phyloP scores from a whole-genome alignment of 2,113 vertebrate genomes.

The Rafetus swinhoei region DNA sequence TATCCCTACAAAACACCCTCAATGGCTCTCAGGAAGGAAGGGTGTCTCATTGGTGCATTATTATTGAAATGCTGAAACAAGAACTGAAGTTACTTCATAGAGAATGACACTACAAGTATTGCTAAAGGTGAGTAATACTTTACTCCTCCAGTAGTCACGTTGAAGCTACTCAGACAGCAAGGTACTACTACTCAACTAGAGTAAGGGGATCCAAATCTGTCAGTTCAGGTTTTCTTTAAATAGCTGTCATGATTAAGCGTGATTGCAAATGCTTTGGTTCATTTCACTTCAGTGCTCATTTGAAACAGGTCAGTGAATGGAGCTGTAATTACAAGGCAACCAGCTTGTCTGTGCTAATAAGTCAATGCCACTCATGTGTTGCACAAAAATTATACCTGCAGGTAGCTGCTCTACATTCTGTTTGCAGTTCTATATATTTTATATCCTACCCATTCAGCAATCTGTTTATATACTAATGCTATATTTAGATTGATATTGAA shows the following conservation, averaged over 20 bases:
- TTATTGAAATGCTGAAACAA: not conserved
- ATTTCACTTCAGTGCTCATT: not conserved
- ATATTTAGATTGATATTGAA: constrained; percentile 54
- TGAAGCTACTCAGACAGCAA: not conserved
- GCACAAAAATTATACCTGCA: constrained; percentile 36
- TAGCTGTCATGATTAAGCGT: not conserved
- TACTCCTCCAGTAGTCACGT: not conserved
- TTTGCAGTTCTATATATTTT: constrained; percentile 45
- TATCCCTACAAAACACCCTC: not conserved
- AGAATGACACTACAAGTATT: not conserved
- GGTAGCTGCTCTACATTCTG: not conserved
- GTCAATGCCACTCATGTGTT: not conserved
- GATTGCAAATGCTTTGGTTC: not conserved
- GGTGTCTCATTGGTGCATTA: not conserved
- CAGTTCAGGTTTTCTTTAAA: not conserved
- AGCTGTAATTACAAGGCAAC: not conserved
- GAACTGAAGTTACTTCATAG: not conserved
- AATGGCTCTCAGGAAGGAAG: not conserved
- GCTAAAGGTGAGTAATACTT: not conserved
- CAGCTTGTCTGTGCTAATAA: not conserved
- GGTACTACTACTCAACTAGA: not conserved
- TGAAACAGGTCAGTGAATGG: not conserved
- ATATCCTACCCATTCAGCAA: constrained; percentile 21
- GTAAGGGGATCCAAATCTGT: not conserved
- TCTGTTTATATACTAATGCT: constrained; percentile 55